Evolutionary conservation across 1,140 invertebrate genomes (phyloP).

Genomic region (Heliconius nattereri): DNA sequence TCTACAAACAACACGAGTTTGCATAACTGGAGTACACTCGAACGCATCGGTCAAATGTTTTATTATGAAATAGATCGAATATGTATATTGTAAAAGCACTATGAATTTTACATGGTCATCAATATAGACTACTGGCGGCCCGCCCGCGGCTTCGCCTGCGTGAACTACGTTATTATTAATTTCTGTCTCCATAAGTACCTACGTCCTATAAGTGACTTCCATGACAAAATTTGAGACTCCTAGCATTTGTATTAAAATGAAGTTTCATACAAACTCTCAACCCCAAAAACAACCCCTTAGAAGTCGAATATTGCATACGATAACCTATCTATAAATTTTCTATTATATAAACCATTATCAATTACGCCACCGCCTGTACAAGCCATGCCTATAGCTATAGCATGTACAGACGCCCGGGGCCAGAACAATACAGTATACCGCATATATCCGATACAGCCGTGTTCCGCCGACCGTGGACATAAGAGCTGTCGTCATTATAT

Average conservation of each 20-base stretch:
- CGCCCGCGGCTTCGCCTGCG: no score
- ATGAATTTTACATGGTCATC: no score
- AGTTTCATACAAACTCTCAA: no score
- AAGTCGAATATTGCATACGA: no score
- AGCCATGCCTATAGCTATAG: background rate
- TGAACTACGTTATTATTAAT: no score
- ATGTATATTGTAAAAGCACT: background rate
- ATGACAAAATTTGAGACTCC: no score
- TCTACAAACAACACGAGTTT: slow-evolving; percentile 10
- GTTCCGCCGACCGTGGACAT: slow-evolving; percentile 5
- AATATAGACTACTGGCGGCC: no score
- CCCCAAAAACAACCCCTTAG: no score
- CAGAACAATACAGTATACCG: slow-evolving; percentile 10
- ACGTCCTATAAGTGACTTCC: no score
- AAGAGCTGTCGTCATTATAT: background rate
- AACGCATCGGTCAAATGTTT: background rate
- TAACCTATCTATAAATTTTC: background rate
- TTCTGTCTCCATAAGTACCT: no score
- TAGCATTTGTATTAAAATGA: no score
- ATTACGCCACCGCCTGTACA: background rate
- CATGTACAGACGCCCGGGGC: background rate
- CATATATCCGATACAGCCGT: slow-evolving; percentile 14
- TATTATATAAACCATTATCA: background rate
- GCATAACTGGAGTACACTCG: slow-evolving; percentile 10
- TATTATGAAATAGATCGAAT: background rate